A percentile compares a stretch with the other conserved stretches of the same genome.
These are phyloP conservation scores for Etia nguti DNA, from an alignment of 2,113 vertebrate genomes.

Conservation along the genomic window DNA sequence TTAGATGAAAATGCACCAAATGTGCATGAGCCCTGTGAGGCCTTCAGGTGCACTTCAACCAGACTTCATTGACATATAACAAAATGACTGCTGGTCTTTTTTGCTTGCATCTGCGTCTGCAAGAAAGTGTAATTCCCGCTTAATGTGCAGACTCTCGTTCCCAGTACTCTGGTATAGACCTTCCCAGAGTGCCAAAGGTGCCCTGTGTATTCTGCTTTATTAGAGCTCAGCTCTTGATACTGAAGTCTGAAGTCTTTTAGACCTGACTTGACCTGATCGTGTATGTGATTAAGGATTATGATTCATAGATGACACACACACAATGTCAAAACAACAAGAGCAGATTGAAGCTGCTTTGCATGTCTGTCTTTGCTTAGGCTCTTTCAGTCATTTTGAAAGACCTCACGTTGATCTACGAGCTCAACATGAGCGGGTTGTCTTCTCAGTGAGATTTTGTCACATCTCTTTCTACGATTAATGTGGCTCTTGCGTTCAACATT, in stretches of 20 bases:
- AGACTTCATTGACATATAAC: neutral
- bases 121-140: neutral
- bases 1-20: neutral
- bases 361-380: too few relatives aligned
- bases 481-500: neutral
- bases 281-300: too few relatives aligned
- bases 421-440: neutral
- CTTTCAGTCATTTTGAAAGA: too few relatives aligned
- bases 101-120: neutral
- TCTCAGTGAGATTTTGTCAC: neutral
- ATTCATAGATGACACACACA: too few relatives aligned
- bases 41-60: neutral
- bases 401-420: neutral
- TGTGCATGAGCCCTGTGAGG: neutral
- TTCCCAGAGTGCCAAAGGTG: too few relatives aligned
- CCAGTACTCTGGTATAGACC: neutral
- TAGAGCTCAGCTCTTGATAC: too few relatives aligned
- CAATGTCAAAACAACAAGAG: too few relatives aligned
- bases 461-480: neutral
- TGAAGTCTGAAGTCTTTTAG: too few relatives aligned
- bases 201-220: too few relatives aligned
- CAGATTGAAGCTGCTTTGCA: too few relatives aligned
- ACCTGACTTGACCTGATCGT: too few relatives aligned
- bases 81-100: neutral
- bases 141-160: neutral